These are phyloP conservation scores for Apeltes quadracus DNA, from an alignment of 2,113 vertebrate species.

Conservation along the genomic window DNA sequence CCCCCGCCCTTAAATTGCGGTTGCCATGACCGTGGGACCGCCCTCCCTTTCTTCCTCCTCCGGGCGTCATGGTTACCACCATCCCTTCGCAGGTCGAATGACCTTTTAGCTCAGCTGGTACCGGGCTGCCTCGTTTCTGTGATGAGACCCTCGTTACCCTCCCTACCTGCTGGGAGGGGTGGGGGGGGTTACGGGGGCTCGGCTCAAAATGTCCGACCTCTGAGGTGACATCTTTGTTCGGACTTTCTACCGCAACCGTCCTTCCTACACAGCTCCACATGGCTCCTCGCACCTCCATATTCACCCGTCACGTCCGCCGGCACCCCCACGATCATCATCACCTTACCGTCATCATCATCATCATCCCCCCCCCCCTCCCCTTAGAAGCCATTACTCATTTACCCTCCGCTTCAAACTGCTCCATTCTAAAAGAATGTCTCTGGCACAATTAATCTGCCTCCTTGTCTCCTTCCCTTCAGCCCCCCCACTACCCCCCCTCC, in stretches of 20 bases:
- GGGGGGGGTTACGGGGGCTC: background rate
- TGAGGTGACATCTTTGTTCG: background rate
- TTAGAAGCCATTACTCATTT: background rate
- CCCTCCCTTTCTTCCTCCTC: constrained; percentile 30
- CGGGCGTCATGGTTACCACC: constrained; percentile 54
- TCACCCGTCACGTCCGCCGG: constrained; percentile 40
- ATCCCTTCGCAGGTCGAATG: constrained; percentile 33
- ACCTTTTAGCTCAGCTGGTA: constrained; percentile 54
- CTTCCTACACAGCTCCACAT: constrained; percentile 26
- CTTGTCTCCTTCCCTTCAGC: background rate
- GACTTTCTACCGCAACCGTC: background rate
- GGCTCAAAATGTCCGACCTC: constrained; percentile 63
- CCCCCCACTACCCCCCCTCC: background rate
- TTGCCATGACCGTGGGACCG: constrained; percentile 48
- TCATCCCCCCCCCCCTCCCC: background rate
- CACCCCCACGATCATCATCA: background rate
- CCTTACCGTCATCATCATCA: constrained; percentile 2
- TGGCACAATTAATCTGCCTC: background rate
- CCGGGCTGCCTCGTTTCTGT: constrained; percentile 7
- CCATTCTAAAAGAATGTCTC: constrained; percentile 34
- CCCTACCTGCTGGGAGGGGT: too few species aligned
- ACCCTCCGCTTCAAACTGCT: background rate
- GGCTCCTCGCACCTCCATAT: constrained; percentile 48
- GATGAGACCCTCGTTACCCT: background rate
- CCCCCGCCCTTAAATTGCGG: constrained; percentile 40